Conservation (phyloP, 1,140 invertebrate genomes). For the Centruroides vittatus region DNA sequence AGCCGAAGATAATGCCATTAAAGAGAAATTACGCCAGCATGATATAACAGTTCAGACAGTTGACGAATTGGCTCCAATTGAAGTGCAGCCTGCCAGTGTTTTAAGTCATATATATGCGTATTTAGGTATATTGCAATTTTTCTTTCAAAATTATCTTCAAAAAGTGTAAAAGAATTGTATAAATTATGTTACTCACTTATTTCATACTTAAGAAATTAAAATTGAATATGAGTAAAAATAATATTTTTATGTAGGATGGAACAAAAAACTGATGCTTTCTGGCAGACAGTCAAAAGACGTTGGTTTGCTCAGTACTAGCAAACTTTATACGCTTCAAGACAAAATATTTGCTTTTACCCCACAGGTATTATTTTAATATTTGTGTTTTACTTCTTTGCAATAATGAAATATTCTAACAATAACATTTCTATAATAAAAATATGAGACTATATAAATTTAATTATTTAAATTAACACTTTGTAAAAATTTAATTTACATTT, state of each 20-base stretch:
- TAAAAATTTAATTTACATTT: too few species aligned
- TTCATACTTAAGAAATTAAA: too few species aligned
- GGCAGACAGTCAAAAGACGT: slow-evolving; percentile 91
- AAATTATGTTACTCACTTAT: too few species aligned
- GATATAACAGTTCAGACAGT: slow-evolving; percentile 91
- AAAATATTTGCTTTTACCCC: slow-evolving; percentile 96
- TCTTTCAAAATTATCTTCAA: background rate
- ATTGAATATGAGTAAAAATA: too few species aligned
- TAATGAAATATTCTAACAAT: too few species aligned
- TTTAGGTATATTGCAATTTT: slow-evolving; percentile 47
- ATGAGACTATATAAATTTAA: too few species aligned
- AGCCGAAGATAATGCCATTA: slow-evolving; percentile 80
- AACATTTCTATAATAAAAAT: too few species aligned
- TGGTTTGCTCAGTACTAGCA: slow-evolving; percentile 95
- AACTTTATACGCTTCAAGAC: slow-evolving; percentile 90
- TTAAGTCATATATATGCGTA: slow-evolving; percentile 89
- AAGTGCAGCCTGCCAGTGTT: slow-evolving; percentile 89
- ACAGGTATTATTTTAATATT: slow-evolving; percentile 50
- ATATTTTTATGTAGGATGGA: slow-evolving; percentile 40
- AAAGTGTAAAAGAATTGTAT: background rate
- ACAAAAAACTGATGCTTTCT: slow-evolving; percentile 79
- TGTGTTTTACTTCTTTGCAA: background rate
- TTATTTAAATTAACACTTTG: too few species aligned
- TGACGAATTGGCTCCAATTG: slow-evolving; percentile 79
- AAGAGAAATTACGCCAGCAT: slow-evolving; percentile 72